These are phyloP conservation scores for Cyprinodon tularosa DNA, from an alignment of 2,113 vertebrate genomes.

Conservation along the genomic window DNA sequence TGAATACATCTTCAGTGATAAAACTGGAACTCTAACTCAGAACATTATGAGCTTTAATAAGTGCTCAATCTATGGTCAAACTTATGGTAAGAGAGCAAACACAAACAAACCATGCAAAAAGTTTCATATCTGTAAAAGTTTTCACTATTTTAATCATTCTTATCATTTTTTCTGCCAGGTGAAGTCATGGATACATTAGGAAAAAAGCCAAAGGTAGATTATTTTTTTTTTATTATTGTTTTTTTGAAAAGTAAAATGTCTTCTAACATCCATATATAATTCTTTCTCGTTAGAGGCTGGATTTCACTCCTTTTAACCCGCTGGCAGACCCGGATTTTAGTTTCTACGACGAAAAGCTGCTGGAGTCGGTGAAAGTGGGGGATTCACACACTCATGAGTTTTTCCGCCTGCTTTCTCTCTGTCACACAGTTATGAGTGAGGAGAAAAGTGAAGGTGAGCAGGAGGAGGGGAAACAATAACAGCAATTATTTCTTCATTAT, in stretches of 20 bases:
- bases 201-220: slow-evolving; percentile 77
- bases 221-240: background rate
- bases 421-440: slow-evolving; percentile 94
- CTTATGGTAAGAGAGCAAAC: slow-evolving; percentile 81
- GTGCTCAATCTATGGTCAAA: slow-evolving; percentile 87
- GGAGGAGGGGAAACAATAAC: slow-evolving; percentile 30
- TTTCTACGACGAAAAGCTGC: slow-evolving; percentile 87
- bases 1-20: slow-evolving; percentile 95
- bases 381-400: slow-evolving; percentile 86
- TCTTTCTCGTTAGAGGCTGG: slow-evolving; percentile 71
- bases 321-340: slow-evolving; percentile 86
- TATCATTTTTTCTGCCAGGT: slow-evolving; percentile 73
- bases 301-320: slow-evolving; percentile 89
- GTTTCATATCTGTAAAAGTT: background rate
- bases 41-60: slow-evolving; percentile 97
- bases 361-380: slow-evolving; percentile 87
- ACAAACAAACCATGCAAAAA: background rate
- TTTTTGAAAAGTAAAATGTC: background rate
- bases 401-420: slow-evolving; percentile 91
- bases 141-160: background rate
- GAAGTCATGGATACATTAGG: slow-evolving; percentile 83
- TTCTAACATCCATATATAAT: background rate
- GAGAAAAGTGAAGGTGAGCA: slow-evolving; percentile 87
- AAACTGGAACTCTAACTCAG: slow-evolving; percentile 94
- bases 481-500: background rate